Conservation (phyloP, 2,888 invertebrate genomes). For the Rhorus exstirpatorius region DNA sequence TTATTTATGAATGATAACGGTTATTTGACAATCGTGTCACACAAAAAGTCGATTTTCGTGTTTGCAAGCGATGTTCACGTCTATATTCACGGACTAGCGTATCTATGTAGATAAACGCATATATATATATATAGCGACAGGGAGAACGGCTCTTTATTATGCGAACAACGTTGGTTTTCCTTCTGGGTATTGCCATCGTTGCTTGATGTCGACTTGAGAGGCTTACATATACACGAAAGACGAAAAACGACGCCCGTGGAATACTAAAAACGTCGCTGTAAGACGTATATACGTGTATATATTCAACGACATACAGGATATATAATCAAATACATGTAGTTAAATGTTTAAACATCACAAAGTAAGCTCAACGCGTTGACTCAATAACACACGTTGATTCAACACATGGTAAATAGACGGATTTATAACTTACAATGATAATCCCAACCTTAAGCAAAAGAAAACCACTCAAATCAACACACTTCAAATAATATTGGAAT, state of each 20-base stretch:
- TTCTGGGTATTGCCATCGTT: slow-evolving; percentile 61
- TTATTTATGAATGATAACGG: slow-evolving; percentile 24
- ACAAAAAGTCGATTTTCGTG: slow-evolving; percentile 34
- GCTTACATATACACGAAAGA: slow-evolving; percentile 78
- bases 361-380: too few relatives aligned
- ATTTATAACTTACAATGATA: too few relatives aligned
- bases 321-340: too few relatives aligned
- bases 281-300: neutral
- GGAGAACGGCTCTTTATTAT: slow-evolving; percentile 68
- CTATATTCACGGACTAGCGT: slow-evolving; percentile 24
- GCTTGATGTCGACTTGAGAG: slow-evolving; percentile 63
- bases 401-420: too few relatives aligned
- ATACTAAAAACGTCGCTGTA: slow-evolving; percentile 73
- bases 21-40: slow-evolving; percentile 27
- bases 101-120: slow-evolving; percentile 32
- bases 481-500: too few relatives aligned
- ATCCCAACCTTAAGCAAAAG: too few relatives aligned
- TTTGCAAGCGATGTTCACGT: slow-evolving; percentile 1
- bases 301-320: too few relatives aligned
- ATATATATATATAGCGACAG: slow-evolving; percentile 23
- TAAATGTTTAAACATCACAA: too few relatives aligned
- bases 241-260: slow-evolving; percentile 76
- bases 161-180: slow-evolving; percentile 70
- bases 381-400: too few relatives aligned
- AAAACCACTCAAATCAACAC: too few relatives aligned